Percentiles rank a stretch among this genome's conserved stretches.
These are phyloP conservation scores for Boulengeromyrus knoepffleri DNA, from an alignment of 2,113 vertebrate species.

Conservation along the genomic window DNA sequence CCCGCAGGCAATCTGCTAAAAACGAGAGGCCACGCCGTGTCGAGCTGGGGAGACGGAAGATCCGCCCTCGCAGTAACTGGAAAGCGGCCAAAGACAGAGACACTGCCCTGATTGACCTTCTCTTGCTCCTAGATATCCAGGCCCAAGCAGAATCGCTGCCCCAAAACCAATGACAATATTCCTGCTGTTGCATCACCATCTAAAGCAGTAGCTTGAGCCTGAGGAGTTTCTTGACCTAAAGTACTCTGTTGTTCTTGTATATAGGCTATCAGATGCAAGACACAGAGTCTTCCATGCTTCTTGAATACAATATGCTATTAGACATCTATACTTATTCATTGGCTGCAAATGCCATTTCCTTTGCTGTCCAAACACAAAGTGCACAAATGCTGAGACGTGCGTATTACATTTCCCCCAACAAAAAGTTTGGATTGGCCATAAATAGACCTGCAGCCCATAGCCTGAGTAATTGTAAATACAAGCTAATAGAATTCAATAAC, in stretches of 20 bases:
- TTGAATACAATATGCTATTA: not conserved
- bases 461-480: slow-evolving; percentile 1
- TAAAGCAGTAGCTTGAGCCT: not conserved
- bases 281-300: not conserved
- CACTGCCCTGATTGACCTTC: not conserved
- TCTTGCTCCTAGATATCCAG: not conserved
- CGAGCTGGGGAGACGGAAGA: not conserved
- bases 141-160: not conserved
- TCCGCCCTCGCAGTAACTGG: not conserved
- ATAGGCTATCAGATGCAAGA: not conserved
- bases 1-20: not conserved
- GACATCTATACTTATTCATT: not conserved
- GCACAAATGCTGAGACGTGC: not conserved
- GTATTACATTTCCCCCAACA: not conserved
- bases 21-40: not conserved
- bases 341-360: not conserved
- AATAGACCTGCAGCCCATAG: not conserved
- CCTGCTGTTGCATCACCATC: not conserved
- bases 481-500: not conserved
- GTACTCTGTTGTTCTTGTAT: not conserved
- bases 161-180: not conserved
- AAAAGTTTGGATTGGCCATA: not conserved
- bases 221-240: not conserved
- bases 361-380: not conserved
- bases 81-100: not conserved